Evolutionary conservation across 2,113 vertebrate species (phyloP).

Genomic region (Callorhinus ursinus): DNA sequence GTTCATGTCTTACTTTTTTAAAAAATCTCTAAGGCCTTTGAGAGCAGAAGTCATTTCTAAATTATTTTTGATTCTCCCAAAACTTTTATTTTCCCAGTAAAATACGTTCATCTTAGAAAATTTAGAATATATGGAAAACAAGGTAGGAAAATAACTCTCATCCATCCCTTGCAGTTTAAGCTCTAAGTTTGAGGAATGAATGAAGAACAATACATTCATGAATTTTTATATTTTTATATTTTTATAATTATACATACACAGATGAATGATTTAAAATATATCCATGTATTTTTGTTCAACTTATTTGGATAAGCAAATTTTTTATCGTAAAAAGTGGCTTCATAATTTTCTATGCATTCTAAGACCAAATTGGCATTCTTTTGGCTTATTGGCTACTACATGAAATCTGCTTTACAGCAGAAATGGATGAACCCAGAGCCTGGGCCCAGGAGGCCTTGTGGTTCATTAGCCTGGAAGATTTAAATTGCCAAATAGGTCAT

Average conservation of each 20-base stretch:
- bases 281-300: background rate
- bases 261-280: background rate
- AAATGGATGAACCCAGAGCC: background rate
- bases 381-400: background rate
- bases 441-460: background rate
- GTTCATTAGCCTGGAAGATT: background rate
- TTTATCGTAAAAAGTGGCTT: background rate
- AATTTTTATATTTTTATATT: background rate
- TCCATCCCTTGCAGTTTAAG: background rate
- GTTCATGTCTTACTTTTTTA: background rate
- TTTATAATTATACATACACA: background rate
- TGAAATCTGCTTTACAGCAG: background rate
- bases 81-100: background rate
- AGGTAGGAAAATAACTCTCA: background rate
- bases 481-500: background rate
- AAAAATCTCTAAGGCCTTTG: background rate
- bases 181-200: background rate
- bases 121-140: background rate
- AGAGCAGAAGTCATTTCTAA: background rate
- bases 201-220: background rate
- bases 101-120: background rate
- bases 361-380: background rate
- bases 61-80: background rate
- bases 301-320: background rate
- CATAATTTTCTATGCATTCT: background rate